Conservation (phyloP, 2,888 invertebrate genomes). For the Carterocephalus palaemon region DNA sequence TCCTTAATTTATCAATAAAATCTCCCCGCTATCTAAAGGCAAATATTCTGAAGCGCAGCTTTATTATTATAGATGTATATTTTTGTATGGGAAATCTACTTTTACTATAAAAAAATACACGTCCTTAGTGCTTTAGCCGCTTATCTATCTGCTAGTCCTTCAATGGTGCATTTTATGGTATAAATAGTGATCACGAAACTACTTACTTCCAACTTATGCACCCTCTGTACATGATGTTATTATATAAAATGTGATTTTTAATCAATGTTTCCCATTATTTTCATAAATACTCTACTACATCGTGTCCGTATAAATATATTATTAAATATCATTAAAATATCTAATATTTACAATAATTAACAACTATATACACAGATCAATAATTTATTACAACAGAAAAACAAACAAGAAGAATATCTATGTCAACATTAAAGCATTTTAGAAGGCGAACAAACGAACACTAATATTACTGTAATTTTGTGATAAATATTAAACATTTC, state of each 20-base stretch:
- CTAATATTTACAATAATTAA: constrained; percentile 64
- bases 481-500: constrained; percentile 14
- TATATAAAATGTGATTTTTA: constrained; percentile 39
- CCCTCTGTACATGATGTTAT: constrained; percentile 31
- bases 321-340: constrained; percentile 47
- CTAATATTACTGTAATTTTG: constrained; percentile 34
- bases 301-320: constrained; percentile 53
- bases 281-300: constrained; percentile 40
- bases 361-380: constrained; percentile 75
- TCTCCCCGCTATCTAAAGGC: constrained; percentile 49
- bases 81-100: constrained; percentile 48
- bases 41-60: constrained; percentile 59
- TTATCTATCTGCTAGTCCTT: constrained; percentile 45
- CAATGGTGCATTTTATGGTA: constrained; percentile 48
- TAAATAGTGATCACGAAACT: constrained; percentile 48
- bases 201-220: constrained; percentile 53
- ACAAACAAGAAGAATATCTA: constrained; percentile 57
- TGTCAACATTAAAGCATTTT: constrained; percentile 72
- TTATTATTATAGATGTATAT: constrained; percentile 38
- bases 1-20: constrained; percentile 38
- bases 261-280: constrained; percentile 43
- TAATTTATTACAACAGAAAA: constrained; percentile 47
- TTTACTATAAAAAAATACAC: constrained; percentile 75
- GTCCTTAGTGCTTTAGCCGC: constrained; percentile 71
- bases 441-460: constrained; percentile 74